Conservation (phyloP, 2,113 vertebrate species). For the Myxocyprinus asiaticus region DNA sequence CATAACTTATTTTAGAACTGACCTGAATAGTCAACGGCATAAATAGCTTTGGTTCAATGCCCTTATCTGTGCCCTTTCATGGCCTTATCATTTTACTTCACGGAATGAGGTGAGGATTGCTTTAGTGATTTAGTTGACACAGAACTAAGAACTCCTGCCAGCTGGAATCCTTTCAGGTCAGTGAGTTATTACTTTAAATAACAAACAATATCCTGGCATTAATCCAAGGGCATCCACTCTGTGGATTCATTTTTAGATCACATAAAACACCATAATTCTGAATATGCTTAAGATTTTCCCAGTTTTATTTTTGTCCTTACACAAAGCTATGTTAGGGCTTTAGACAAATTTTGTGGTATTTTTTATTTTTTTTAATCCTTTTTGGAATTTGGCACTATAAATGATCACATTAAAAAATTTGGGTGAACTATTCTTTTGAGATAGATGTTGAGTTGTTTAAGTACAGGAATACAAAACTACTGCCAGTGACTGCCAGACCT, state of each 20-base stretch:
- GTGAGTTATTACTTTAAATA: conserved; percentile 21
- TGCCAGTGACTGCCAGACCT: conserved; percentile 57
- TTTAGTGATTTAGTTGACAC: not conserved
- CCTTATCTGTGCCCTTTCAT: conserved; percentile 23
- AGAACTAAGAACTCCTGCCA: conserved; percentile 14
- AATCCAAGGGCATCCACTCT: not conserved
- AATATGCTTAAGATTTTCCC: not conserved
- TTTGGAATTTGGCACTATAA: not conserved
- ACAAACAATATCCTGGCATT: conserved; percentile 25
- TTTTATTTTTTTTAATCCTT: not conserved
- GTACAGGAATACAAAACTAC: not conserved
- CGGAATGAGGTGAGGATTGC: conserved; percentile 14
- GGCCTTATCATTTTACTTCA: conserved; percentile 36
- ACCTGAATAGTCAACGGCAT: conserved; percentile 16
- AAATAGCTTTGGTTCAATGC: conserved; percentile 19
- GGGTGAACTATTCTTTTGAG: not conserved
- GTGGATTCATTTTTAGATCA: not conserved
- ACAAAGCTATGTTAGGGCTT: too few relatives aligned
- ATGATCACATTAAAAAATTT: not conserved
- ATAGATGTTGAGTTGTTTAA: not conserved
- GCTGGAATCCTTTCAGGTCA: conserved; percentile 11
- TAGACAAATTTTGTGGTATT: not conserved
- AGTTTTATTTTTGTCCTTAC: not conserved
- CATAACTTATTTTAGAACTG: conserved; percentile 41
- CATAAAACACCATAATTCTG: not conserved